A percentile compares a stretch with the other conserved stretches of the same genome.
Evolutionary conservation across 2,888 invertebrate genomes (phyloP).

Genomic region (Mycalesis mineus): DNA sequence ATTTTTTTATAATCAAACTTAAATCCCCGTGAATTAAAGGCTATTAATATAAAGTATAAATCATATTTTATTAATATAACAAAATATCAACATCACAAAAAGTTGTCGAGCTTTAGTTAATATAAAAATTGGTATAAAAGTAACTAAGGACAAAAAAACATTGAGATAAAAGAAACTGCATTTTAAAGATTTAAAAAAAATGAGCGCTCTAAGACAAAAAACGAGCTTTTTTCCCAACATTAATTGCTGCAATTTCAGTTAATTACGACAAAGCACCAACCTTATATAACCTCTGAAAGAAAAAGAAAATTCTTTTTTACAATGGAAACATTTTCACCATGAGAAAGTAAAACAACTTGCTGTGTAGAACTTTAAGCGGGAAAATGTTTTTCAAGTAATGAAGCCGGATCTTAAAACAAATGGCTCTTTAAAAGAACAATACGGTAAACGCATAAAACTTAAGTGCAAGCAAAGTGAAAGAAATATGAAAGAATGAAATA

Average conservation of each 20-base stretch:
- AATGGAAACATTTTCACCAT: constrained; percentile 22
- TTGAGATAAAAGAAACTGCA: not conserved
- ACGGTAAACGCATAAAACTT: constrained; percentile 26
- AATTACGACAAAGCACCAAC: constrained; percentile 8
- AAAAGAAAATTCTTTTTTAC: constrained; percentile 17
- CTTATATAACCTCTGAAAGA: constrained; percentile 12
- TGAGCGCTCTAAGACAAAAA: not conserved
- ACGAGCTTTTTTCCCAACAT: constrained; percentile 1
- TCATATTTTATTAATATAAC: too few relatives aligned
- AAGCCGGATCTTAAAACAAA: constrained; percentile 23
- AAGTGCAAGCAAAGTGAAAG: constrained; percentile 16
- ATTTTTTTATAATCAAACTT: too few relatives aligned
- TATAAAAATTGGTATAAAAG: too few relatives aligned
- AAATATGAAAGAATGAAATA: constrained; percentile 17
- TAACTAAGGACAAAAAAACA: not conserved
- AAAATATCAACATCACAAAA: too few relatives aligned
- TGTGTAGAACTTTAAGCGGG: constrained; percentile 13
- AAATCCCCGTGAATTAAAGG: too few relatives aligned
- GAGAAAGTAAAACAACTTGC: constrained; percentile 24
- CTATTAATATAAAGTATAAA: too few relatives aligned
- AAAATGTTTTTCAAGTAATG: constrained; percentile 19
- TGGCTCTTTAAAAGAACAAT: constrained; percentile 28
- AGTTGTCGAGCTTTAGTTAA: too few relatives aligned
- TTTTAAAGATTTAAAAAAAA: not conserved
- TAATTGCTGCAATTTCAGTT: constrained; percentile 12